Evolutionary conservation across 2,797 vertebrate genomes (phyloP), one percentile per base, ranked within the genome.

Genomic region (Fistularia commersonii): DNA sequence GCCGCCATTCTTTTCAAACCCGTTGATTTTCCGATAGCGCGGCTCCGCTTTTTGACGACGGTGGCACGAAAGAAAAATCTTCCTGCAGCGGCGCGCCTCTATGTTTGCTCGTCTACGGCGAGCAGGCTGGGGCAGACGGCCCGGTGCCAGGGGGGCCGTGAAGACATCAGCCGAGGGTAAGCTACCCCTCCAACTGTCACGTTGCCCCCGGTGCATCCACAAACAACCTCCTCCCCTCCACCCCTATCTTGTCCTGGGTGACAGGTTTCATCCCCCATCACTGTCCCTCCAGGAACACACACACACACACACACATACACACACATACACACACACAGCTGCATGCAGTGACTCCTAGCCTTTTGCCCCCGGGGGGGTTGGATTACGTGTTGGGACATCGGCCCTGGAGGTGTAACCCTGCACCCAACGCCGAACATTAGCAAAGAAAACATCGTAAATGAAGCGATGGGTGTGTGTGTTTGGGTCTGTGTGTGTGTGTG

Each of bases 61-160:
- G n/a, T n/a, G n/a, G n/a, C n/a, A n/a, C n/a, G n/a, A n/a, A n/a
- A n/a, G n/a, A n/a, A n/a, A n/a, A n/a, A n/a, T n/a, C n/a, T n/a
- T n/a, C n/a, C n/a, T n/a, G n/a, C n/a, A n/a, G n/a, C n/a, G n/a
- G n/a, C n/a, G n/a, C n/a, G n/a, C n/a, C n/a, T n/a, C n/a, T n/a
- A n/a, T n/a, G n/a, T n/a, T n/a, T n/a, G n/a, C n/a, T n/a, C n/a
- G n/a, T n/a, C n/a, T n/a, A n/a, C n/a, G n/a, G n/a, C n/a, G n/a
- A n/a, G 49, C 32, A 41, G 38, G 14, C 79, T 89, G 78, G 79
- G 80, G 56, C 86, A 89, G 88, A 87, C 85, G 58, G 79, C 56
- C 86, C 87, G 88, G 88, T 91, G 88, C 87, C 87, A 88, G n/a
- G 33, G 10, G 13, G 76, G 80, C 58, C 72, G 77, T 91, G 89